Percentiles rank a stretch among this genome's conserved stretches.
These are phyloP conservation scores for Corvus hawaiiensis DNA, from an alignment of 2,113 vertebrate genomes.

Conservation along the genomic window DNA sequence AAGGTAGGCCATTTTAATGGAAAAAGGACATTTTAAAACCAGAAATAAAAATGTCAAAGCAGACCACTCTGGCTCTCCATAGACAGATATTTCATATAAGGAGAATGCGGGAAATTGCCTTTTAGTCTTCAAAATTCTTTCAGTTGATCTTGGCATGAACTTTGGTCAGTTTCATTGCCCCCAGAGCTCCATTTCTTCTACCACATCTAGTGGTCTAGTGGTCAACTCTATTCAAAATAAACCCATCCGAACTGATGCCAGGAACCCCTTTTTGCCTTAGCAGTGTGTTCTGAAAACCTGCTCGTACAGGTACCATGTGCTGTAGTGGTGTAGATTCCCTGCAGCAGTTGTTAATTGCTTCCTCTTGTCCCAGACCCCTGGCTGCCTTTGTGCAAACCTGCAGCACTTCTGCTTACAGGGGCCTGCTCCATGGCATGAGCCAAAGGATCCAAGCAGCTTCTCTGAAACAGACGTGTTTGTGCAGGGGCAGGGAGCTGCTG, in stretches of 20 bases:
- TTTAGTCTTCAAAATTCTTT: slow-evolving; percentile 1
- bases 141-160: neutral
- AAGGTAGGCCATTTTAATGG: neutral
- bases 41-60: neutral
- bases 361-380: neutral
- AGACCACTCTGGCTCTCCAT: neutral
- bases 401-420: neutral
- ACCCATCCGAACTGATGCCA: neutral
- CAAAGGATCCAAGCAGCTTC: neutral
- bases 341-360: neutral
- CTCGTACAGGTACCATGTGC: neutral
- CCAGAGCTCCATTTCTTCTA: neutral
- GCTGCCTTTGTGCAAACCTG: neutral
- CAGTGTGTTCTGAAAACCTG: neutral
- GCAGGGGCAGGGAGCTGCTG: neutral
- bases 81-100: neutral
- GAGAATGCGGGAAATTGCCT: neutral
- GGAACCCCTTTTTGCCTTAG: neutral
- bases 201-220: neutral
- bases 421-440: neutral
- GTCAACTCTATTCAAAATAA: neutral
- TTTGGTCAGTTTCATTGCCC: neutral
- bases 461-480: neutral
- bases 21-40: neutral
- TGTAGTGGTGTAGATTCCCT: neutral